Base-by-base conservation (phyloP, 2,888 invertebrate species). In the Unio pictorum region DNA sequence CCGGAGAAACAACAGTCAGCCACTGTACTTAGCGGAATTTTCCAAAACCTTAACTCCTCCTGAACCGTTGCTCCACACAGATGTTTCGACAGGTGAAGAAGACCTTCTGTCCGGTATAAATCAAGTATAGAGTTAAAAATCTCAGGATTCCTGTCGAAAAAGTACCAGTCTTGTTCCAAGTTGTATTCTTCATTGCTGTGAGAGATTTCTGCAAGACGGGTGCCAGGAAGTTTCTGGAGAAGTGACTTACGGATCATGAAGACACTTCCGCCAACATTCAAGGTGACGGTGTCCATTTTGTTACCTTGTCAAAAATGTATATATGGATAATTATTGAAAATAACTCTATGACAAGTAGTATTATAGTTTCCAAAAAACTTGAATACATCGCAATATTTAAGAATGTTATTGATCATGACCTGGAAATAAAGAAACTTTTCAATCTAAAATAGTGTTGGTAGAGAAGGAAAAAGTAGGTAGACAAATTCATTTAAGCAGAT, bases 11-110 rank as follows among this genome's bases (percentile, higher is more conserved):
- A 86, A 66, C 86, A 86, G 34, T 84, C 81, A 6, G 81, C 70
- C 18, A 86, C 80, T 64, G 76, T 74, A 5, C 68, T 67, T 23
- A 76, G 78, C n/a, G 75, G 66, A 20, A 86, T 79, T 61, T 79
- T 75, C 86, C 86, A 86, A 68, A 72, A 85, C 62, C 79, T 76
- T 56, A 86, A 70, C 64, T 86, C 86, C 34, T 79, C 78, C 62
- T 76, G 69, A 15, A 84, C 75, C n/a, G 80, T 71, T 2, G 79
- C 77, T 6, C 83, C 82, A 66, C 86, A 86, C 64, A 79, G 74
- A 66, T 81, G 79, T 26, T 79, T 78, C 5, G 86, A 84, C 17
- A 86, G 58, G 65, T 86, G 86, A 6, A 86, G 74, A 45, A 11
- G 45, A 34, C 79, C 76, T 56, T 76, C 79, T 18, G 69, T 69